Evolutionary conservation across 1,140 invertebrate genomes (phyloP), one percentile per base, ranked within the genome.

Genomic region (Eurytemora carolleeae): DNA sequence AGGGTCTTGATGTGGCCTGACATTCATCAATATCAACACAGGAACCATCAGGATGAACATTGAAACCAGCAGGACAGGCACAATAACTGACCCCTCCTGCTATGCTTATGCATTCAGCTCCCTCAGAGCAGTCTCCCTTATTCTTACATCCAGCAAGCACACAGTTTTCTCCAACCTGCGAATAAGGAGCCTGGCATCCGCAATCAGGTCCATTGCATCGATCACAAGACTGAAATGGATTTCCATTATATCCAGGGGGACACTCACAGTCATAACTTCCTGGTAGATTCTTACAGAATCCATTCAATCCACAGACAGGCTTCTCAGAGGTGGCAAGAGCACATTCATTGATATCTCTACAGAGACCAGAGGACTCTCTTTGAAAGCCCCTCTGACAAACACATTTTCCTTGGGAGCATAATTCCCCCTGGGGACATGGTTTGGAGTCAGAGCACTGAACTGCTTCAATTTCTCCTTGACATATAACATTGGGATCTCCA

Each of bases 261-360:
- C 89, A 94, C 67, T 86, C 84, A 68, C 88, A 93, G 72, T 90
- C 87, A 69, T 91, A 94, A 68, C 86, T 88, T n/a, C 89, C 89
- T 0, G 87, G 87, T 52, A 91, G 72, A 73, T 94, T 94, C 72
- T 88, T 90, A 69, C 89, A 93, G 53, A 90, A 79, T 1, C 87
- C 86, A 71, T 89, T 87, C 2, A 84, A 69, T 0, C 87, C 88
- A 72, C 88, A 93, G 1, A 83, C 79, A 0, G 81, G 78, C 64
- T 83, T 84, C 12, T 81, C 81, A 31, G 78, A 71, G 0, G 78
- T 74, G 20, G 53, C 63, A 67, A 83, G 80, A 1, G 80, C 77
- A 67, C 90, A 94, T 73, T 95, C 90, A 69, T 95, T 84, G 19
- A 89, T 77, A 72, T 95, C 90, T 68, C 83, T 76, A 74, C 86